phyloP scores from a whole-genome alignment of 2,888 invertebrate genomes.

The Pollenia griseotomentosa region DNA sequence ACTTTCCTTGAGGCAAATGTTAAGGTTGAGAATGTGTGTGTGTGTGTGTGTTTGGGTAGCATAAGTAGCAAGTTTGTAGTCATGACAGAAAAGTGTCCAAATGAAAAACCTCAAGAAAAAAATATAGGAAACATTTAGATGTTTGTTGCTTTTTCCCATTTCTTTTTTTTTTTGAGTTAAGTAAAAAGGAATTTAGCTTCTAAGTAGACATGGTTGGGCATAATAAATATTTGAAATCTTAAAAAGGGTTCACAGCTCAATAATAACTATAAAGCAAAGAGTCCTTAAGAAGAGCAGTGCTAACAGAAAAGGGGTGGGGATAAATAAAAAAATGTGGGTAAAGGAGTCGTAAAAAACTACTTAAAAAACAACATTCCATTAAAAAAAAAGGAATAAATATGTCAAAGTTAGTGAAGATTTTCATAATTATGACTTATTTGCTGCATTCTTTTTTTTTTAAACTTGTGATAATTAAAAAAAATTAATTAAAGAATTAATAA shows the following conservation, averaged over 20 bases:
- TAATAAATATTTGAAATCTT: constrained; percentile 40
- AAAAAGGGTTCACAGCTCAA: constrained; percentile 1
- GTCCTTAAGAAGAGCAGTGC: background rate
- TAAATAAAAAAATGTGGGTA: background rate
- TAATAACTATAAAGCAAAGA: constrained; percentile 2
- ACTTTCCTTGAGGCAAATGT: background rate
- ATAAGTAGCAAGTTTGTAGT: background rate
- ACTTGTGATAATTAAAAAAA: too few relatives aligned
- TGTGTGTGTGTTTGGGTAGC: background rate
- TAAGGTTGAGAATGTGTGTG: background rate
- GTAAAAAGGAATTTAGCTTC: constrained; percentile 11
- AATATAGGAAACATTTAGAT: background rate
- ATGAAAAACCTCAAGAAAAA: constrained; percentile 35
- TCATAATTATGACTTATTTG: too few relatives aligned
- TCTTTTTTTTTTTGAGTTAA: background rate
- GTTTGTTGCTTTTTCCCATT: background rate
- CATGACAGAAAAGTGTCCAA: constrained; percentile 25
- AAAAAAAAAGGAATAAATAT: constrained; percentile 6
- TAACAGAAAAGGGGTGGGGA: background rate
- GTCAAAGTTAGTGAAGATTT: too few relatives aligned
- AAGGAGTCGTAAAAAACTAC: too few relatives aligned
- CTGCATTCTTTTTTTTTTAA: too few relatives aligned
- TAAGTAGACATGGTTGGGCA: constrained; percentile 13
- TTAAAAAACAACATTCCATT: background rate
- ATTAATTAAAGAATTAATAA: too few relatives aligned